Evolutionary conservation across 1,140 invertebrate species (phyloP).

Genomic region (Stratiolaelaps scimitus): DNA sequence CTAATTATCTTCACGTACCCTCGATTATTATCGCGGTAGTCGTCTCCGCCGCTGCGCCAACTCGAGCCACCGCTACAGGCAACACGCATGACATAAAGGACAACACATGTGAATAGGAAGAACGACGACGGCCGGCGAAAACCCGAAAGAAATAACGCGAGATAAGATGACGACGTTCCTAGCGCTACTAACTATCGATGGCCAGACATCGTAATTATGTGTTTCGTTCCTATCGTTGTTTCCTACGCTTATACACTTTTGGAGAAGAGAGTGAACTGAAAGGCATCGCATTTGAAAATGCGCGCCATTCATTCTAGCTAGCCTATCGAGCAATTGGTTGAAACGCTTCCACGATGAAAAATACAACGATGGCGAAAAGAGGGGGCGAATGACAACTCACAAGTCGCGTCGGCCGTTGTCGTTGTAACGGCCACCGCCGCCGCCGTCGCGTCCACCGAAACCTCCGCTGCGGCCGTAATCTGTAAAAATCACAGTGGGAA

Average conservation of each 20-base stretch:
- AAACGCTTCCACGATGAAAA: constrained; percentile 37
- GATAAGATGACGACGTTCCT: not conserved
- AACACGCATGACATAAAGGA: not conserved
- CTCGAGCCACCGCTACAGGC: constrained; percentile 34
- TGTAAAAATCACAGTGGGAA: too few relatives aligned
- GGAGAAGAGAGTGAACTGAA: too few relatives aligned
- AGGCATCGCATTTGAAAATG: too few relatives aligned
- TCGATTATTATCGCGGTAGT: constrained; percentile 29
- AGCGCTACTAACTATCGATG: too few relatives aligned
- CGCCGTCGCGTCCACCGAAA: constrained; percentile 32
- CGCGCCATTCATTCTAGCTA: too few relatives aligned
- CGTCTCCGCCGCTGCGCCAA: constrained; percentile 29
- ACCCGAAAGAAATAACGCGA: not conserved
- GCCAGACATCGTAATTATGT: too few relatives aligned
- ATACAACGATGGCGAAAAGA: constrained; percentile 38
- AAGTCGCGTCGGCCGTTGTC: constrained; percentile 34
- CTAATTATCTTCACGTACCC: not conserved
- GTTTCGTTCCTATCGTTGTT: too few relatives aligned
- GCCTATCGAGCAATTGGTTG: too few relatives aligned
- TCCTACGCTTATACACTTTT: too few relatives aligned
- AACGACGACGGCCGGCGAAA: not conserved
- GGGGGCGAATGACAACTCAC: constrained; percentile 35
- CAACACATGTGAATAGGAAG: too few relatives aligned
- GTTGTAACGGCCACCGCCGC: constrained; percentile 36
- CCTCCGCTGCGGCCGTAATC: constrained; percentile 31